Evolutionary conservation across 2,113 vertebrate genomes (phyloP), one percentile per base, ranked within the genome.

Genomic region (Scophthalmus maximus): DNA sequence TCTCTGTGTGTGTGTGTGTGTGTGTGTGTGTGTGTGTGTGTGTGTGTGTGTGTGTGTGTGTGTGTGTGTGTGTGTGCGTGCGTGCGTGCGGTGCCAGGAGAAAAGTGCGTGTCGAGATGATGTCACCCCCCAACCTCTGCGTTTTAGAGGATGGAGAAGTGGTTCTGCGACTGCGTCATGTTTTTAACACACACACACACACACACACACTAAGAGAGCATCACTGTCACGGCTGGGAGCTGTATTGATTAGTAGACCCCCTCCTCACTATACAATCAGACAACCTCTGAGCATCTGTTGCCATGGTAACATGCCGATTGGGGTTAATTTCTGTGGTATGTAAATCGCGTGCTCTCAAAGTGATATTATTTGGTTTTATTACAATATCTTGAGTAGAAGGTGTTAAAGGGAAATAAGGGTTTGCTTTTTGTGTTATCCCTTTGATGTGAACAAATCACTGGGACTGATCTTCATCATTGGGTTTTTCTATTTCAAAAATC

Each of bases 171-270:
- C 34, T n/a, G 51, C 11, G 23, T 51, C 22, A 51, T 23, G 22
- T 51, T 23, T 27, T 27, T 53, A 49, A 32, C 57, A 47, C 44
- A 30, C 42, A 57, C 15, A 23, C 46, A 34, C 52, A 55, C 53
- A 50, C 27, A 42, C 55, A n/a, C 69, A 56, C 69, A 49, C 11
- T 52, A 75, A 76, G 50, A 68, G 53, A 79, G n/a, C 66, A 46
- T 72, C 67, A 47, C 2, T 50, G 32, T 47, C 17, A 25, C 52
- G 18, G 29, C 44, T 20, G 25, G 30, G 50, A 30, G 40, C 26
- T 66, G 29, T 68, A 89, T 89, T 87, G 85, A 88, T 82, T 78
- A n/a, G 20, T 67, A 67, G 50, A 64, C 27, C 44, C 62, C 15
- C 52, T 26, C 36, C 55, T 14, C 30, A 3, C 27, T 49, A n/a